phyloP scores from a whole-genome alignment of 2,797 vertebrate genomes.

The Notamacropus eugenii region DNA sequence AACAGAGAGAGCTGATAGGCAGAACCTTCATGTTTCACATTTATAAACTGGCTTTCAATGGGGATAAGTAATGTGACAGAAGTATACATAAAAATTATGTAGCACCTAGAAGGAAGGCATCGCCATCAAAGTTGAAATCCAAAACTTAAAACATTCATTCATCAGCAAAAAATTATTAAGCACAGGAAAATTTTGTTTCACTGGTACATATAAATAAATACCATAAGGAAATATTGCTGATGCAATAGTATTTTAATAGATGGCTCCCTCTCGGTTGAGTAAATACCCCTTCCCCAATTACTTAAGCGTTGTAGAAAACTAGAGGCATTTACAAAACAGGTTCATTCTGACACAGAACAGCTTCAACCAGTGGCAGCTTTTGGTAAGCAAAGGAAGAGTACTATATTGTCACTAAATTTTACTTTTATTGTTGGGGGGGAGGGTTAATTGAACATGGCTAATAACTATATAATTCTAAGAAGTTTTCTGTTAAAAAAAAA shows the following conservation, averaged over 20 bases:
- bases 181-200: conserved; percentile 22
- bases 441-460: not conserved
- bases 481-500: conserved; percentile 45
- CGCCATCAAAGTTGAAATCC: not conserved
- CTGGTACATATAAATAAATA: not conserved
- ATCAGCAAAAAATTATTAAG: not conserved
- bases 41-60: conserved; percentile 23
- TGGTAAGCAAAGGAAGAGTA: not conserved
- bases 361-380: not conserved
- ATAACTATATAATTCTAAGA: conserved; percentile 4
- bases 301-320: not conserved
- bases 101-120: not conserved
- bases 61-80: not conserved
- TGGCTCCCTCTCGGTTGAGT: not conserved
- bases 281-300: not conserved
- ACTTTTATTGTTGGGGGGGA: not conserved
- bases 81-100: not conserved
- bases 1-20: not conserved
- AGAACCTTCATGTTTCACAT: conserved; percentile 25
- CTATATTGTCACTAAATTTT: not conserved
- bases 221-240: not conserved
- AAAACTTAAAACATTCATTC: conserved; percentile 26
- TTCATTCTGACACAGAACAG: not conserved
- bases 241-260: conserved; percentile 20
- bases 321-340: not conserved